Base-by-base conservation (phyloP, 2,888 invertebrate species). In the Sclerodermus sp. region DNA sequence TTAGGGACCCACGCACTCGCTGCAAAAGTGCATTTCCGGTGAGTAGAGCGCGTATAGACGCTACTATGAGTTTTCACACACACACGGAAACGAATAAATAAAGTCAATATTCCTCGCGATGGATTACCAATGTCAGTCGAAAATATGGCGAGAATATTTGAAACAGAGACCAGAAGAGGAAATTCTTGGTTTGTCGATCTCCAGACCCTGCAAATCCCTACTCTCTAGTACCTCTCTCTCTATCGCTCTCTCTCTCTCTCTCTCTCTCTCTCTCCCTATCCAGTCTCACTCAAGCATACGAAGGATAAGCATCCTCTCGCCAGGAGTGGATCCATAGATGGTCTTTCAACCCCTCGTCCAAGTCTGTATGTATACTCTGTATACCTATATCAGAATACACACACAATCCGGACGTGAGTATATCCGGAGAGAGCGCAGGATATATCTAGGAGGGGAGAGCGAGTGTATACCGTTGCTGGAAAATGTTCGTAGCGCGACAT, bases 391-490 rank as follows among this genome's bases (percentile, higher is more conserved):
- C 23, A 23, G 23, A 23, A 23, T 23, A 23, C 6, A 55, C 47
- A 50, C 51, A 53, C 50, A 53, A 53, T 46, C 48, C 30, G 50
- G 47, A 46, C 53, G 53, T 53, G 53, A 53, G 56, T 47, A 48
- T 48, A 41, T 48, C 46, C 42, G 45, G 29, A 34, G 47, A 44
- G 38, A 34, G 40, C 30, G 53, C 49, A 5, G 3, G 8, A 49
- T 52, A 47, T 43, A 41, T 30, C 43, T 29, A 12, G 15, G 1
- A 10, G 2, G 12, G 15, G 1, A 10, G 2, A 39, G 16, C 16
- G n/a, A 18, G n/a, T 18, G 6, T 39, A 39, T 17, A 18, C 18
- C n/a, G 18, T 48, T 40, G 40, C 23, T 45, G 48, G 48, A 49
- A 55, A 55, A 55, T 55, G 43, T 43, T 49, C 49, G 47, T 44